Percentiles rank a stretch among this genome's conserved stretches.
Conservation (phyloP, 2,797 vertebrate species). For the Micrastur ruficollis region DNA sequence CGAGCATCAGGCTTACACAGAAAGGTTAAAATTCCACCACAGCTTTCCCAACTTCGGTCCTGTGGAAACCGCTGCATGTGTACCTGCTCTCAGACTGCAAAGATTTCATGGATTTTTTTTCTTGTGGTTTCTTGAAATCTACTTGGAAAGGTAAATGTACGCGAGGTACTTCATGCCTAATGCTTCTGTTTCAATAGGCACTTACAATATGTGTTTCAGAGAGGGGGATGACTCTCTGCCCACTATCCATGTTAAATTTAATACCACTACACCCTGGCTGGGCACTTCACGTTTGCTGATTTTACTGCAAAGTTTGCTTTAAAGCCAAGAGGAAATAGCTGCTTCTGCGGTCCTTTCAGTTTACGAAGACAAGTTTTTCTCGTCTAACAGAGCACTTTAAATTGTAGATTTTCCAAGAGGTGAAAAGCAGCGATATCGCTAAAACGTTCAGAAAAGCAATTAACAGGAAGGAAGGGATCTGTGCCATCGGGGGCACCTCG, state of each 20-base stretch:
- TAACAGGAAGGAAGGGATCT: conserved; percentile 95
- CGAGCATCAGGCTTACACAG: background rate
- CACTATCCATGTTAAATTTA: background rate
- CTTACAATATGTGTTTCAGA: background rate
- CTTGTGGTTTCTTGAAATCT: background rate
- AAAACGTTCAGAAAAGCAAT: conserved; percentile 93
- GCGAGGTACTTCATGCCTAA: background rate
- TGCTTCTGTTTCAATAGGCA: background rate
- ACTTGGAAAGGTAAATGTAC: background rate
- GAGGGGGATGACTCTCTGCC: background rate
- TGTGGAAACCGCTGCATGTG: conserved; percentile 11
- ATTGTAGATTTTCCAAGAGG: conserved; percentile 89
- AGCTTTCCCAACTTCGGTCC: background rate
- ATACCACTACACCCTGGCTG: background rate
- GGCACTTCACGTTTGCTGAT: background rate
- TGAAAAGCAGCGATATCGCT: conserved; percentile 89
- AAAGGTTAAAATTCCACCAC: background rate
- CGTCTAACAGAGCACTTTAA: conserved; percentile 36
- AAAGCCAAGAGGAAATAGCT: background rate
- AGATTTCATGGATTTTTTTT: background rate
- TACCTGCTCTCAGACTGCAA: background rate
- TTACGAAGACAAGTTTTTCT: background rate
- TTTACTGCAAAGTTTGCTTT: background rate
- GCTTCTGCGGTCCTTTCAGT: background rate
- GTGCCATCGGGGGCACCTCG: conserved; percentile 93